Evolutionary conservation across 1,140 invertebrate genomes (phyloP), one percentile per base, ranked within the genome.

Genomic region (Drosophila ananassae): DNA sequence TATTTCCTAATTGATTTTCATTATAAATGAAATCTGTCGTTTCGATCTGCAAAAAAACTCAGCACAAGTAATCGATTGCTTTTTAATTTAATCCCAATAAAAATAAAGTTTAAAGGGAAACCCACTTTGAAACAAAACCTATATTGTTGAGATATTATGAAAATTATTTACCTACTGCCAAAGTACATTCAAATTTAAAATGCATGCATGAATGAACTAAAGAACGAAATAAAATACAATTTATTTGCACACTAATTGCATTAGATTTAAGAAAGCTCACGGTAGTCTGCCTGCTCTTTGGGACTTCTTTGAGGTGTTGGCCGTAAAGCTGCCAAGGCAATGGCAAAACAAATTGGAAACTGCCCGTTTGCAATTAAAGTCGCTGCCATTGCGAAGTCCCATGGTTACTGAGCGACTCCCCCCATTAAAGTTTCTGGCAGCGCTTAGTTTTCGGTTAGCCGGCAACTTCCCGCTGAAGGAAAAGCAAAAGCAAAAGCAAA

Each of bases 301-400:
- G 10, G 2, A 12, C 24, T 34, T n/a, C 13, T 13, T 55, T 22
- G 39, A 50, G 13, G 10, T 60, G 17, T 30, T 21, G 24, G 47
- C 32, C 39, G 39, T 41, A 41, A 41, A 41, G 39, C n/a, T 41
- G 39, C 13, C 41, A 44, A 44, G n/a, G n/a, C 41, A 12, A 53
- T 34, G 28, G 13, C 2, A 13, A 52, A 77, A 74, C 54, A 79
- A 87, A 77, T 77, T 87, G 60, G 74, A 87, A 87, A 82, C 77
- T 67, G 63, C 67, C 46, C 61, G 55, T 51, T 83, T 62, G 82
- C 83, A 85, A 85, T 85, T 89, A 89, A 78, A 87, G 83, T 78
- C 55, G 60, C 73, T 60, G 62, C 53, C 73, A 79, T 79, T 66
- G 68, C 56, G 44, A 52, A 69, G 57, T 57, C 52, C 44, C 44